Base-by-base conservation (phyloP, 2,888 invertebrate genomes). In the Odontocolon sp. region DNA sequence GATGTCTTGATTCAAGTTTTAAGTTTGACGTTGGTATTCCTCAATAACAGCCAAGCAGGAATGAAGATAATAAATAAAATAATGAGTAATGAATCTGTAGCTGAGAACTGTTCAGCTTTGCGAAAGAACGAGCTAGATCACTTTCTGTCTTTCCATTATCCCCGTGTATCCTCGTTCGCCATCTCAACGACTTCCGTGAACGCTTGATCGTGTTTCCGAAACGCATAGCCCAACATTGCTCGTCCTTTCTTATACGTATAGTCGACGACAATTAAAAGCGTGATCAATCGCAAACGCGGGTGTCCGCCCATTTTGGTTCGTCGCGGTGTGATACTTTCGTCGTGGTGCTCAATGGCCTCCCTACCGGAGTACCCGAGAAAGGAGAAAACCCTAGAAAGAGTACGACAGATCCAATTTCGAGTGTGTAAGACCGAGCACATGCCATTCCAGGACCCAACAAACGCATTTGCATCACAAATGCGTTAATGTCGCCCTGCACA, bases 381-480 rank as follows among this genome's bases (percentile, higher is more conserved):
- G 23, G 64, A 54, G 36, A 23, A 23, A 52, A 18, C 26, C 21
- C 21, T n/a, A 21, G 14, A 45, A 59, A 33, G 40, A 69, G 61
- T 14, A 61, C 40, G 67, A 68, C 2, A 31, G 38, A 38, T 23
- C 28, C 5, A 61, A 52, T 9, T 42, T 28, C 18, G 38, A 40
- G 23, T 56, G 38, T 52, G 31, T 18, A 18, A 59, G 36, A 52
- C 40, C 11, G 64, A 36, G 61, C 8, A 50, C 50, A 56, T 40
- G 50, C 42, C 56, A 42, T 68, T 45, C 45, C 45, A 59, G 67
- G 47, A 64, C 16, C 23, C 9, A 66, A 67, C 38, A 50, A 33
- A 23, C 28, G 54, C 61, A 85, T 85, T 85, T 85, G 83, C 85
- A 84, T 85, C 75, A 80, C 84, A 85, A 86, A 85, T 85, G 80